A percentile compares a stretch with the other conserved stretches of the same genome.
Conservation (phyloP, 1,140 invertebrate species). For the Littorina saxatilis region DNA sequence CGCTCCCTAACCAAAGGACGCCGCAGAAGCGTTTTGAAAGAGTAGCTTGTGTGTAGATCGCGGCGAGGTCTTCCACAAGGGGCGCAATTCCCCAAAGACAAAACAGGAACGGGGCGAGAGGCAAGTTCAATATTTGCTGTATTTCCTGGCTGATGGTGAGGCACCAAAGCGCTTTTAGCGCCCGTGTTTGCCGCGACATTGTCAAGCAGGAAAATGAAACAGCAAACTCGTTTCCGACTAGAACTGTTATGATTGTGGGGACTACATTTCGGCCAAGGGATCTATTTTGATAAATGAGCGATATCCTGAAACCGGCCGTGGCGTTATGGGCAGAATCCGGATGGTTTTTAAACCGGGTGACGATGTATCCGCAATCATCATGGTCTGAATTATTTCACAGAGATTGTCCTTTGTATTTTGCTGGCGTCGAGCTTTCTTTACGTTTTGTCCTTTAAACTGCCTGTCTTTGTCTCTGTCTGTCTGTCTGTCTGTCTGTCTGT, state of each 20-base stretch:
- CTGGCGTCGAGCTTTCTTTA: no score
- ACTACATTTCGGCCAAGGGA: slow-evolving; percentile 34
- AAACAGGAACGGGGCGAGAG: slow-evolving; percentile 18
- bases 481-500: no score
- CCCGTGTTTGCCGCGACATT: slow-evolving; percentile 41
- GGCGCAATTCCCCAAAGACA: slow-evolving; percentile 9
- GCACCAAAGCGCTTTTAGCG: slow-evolving; percentile 40
- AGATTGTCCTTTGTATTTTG: no score
- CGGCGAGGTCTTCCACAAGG: background rate
- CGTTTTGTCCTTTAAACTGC: no score
- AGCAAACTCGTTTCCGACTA: slow-evolving; percentile 43
- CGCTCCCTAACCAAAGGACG: no score
- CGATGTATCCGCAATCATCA: no score
- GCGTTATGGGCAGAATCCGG: slow-evolving; percentile 1
- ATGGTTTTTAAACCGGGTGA: no score
- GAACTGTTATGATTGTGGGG: slow-evolving; percentile 34
- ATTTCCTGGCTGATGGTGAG: slow-evolving; percentile 37
- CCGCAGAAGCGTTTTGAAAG: no score
- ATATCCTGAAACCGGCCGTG: background rate
- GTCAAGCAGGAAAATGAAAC: slow-evolving; percentile 48
- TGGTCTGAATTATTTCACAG: no score
- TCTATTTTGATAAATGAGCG: slow-evolving; percentile 44
- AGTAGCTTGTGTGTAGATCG: background rate
- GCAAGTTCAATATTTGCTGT: slow-evolving; percentile 46
- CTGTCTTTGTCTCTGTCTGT: no score